Percentiles rank a stretch among this genome's conserved stretches.
These are phyloP conservation scores for Thaumetopoea pityocampa DNA, from an alignment of 1,140 invertebrate genomes.

Conservation along the genomic window DNA sequence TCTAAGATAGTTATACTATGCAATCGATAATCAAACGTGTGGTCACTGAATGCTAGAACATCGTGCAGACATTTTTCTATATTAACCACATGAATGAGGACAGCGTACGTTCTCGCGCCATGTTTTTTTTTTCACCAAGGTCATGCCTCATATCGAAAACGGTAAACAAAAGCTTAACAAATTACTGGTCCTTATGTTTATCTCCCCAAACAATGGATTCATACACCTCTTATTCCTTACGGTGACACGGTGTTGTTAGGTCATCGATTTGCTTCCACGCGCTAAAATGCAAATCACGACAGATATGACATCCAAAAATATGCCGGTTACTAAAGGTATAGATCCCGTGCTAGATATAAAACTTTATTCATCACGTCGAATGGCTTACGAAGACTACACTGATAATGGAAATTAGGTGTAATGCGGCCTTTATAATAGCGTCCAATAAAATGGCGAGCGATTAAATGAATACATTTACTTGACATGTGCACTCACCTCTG, in stretches of 20 bases:
- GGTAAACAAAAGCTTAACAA: slow-evolving; percentile 64
- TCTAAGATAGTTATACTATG: slow-evolving; percentile 51
- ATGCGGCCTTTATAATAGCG: slow-evolving; percentile 43
- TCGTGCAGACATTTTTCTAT: slow-evolving; percentile 26
- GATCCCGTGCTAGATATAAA: slow-evolving; percentile 1
- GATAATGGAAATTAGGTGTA: slow-evolving; percentile 20
- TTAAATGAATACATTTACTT: slow-evolving; percentile 66
- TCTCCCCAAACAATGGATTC: background rate
- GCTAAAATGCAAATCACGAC: slow-evolving; percentile 37
- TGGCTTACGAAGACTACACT: slow-evolving; percentile 4
- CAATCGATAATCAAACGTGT: slow-evolving; percentile 42
- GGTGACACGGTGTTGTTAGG: slow-evolving; percentile 34
- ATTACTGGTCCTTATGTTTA: slow-evolving; percentile 9
- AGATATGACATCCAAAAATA: slow-evolving; percentile 60
- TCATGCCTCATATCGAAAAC: slow-evolving; percentile 67
- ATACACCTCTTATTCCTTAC: slow-evolving; percentile 7
- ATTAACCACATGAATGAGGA: slow-evolving; percentile 40
- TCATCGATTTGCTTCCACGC: slow-evolving; percentile 62
- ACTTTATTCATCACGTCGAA: slow-evolving; percentile 25
- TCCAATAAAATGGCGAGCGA: slow-evolving; percentile 75
- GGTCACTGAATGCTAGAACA: slow-evolving; percentile 17
- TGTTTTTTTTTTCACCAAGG: slow-evolving; percentile 71
- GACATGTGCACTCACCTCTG: slow-evolving; percentile 85
- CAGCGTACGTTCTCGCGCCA: slow-evolving; percentile 66
- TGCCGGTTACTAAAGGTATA: slow-evolving; percentile 40